A percentile compares a stretch with the other conserved stretches of the same genome.
Conservation (phyloP, 1,140 invertebrate genomes). For the Neodiprion virginianus region DNA sequence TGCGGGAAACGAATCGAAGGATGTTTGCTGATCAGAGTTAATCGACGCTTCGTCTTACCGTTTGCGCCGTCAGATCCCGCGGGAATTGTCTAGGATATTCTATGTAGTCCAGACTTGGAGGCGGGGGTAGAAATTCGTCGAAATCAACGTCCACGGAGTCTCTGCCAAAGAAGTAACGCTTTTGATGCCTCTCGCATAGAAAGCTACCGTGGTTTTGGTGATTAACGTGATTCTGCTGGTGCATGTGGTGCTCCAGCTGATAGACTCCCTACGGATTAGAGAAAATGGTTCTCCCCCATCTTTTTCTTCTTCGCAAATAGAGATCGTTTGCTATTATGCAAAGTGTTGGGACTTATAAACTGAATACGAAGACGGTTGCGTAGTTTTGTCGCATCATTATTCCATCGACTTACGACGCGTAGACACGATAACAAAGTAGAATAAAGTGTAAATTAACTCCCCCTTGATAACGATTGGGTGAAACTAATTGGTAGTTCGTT, state of each 20-base stretch:
- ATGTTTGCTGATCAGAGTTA: not conserved
- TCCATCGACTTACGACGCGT: too few relatives aligned
- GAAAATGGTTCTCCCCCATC: not conserved
- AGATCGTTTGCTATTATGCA: too few relatives aligned
- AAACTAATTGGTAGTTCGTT: too few relatives aligned
- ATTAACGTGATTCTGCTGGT: constrained; percentile 42
- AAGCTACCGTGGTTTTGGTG: constrained; percentile 49
- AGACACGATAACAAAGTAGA: too few relatives aligned
- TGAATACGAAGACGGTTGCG: too few relatives aligned
- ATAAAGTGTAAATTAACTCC: too few relatives aligned
- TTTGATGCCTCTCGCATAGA: constrained; percentile 56
- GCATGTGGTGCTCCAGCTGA: constrained; percentile 49
- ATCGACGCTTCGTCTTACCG: constrained; percentile 42
- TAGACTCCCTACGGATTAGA: constrained; percentile 42
- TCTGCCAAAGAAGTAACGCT: constrained; percentile 54
- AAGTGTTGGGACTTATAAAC: too few relatives aligned
- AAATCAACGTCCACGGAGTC: constrained; percentile 53
- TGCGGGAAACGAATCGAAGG: not conserved
- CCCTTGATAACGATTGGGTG: too few relatives aligned
- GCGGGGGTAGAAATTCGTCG: constrained; percentile 53
- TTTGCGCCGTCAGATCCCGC: constrained; percentile 61
- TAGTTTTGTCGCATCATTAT: too few relatives aligned
- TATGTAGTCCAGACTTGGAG: constrained; percentile 50
- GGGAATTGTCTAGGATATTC: constrained; percentile 56
- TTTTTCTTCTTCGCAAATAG: not conserved